These are phyloP conservation scores for Operophtera brumata DNA, from an alignment of 2,888 invertebrate species.

Conservation along the genomic window DNA sequence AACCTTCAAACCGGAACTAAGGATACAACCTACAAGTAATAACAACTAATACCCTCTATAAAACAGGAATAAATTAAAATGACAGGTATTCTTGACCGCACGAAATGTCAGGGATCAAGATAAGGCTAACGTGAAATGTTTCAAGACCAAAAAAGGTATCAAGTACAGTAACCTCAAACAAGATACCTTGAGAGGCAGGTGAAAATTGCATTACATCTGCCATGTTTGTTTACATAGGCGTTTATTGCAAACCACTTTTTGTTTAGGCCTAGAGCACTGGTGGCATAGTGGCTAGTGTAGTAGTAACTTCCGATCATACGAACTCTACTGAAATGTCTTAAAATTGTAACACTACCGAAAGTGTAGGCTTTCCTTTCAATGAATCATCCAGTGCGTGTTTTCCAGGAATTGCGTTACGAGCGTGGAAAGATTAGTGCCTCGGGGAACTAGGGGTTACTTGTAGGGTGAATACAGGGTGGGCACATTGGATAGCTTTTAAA, in stretches of 20 bases:
- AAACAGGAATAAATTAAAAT: constrained; percentile 23
- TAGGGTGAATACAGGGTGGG: constrained; percentile 5
- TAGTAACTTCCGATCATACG: too few relatives aligned
- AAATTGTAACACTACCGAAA: background rate
- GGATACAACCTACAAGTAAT: background rate
- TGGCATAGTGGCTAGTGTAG: too few relatives aligned
- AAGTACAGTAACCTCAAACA: constrained; percentile 44
- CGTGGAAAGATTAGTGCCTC: constrained; percentile 51
- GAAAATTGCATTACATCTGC: constrained; percentile 53
- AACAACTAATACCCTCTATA: constrained; percentile 15
- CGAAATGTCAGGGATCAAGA: constrained; percentile 47
- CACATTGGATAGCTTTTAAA: constrained; percentile 2
- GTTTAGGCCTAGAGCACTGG: background rate
- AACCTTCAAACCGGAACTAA: background rate
- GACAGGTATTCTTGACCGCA: constrained; percentile 35
- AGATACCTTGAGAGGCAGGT: constrained; percentile 58
- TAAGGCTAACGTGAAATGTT: constrained; percentile 52
- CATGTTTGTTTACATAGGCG: constrained; percentile 28
- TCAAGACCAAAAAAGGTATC: constrained; percentile 53
- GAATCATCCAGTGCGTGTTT: constrained; percentile 60
- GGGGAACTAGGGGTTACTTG: constrained; percentile 34
- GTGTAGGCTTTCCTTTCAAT: constrained; percentile 37
- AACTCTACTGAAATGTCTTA: background rate
- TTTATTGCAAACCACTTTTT: background rate
- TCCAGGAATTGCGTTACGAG: constrained; percentile 44